Evolutionary conservation across 2,888 invertebrate species (phyloP), one percentile per base, ranked within the genome.

Genomic region (Nomada flava): DNA sequence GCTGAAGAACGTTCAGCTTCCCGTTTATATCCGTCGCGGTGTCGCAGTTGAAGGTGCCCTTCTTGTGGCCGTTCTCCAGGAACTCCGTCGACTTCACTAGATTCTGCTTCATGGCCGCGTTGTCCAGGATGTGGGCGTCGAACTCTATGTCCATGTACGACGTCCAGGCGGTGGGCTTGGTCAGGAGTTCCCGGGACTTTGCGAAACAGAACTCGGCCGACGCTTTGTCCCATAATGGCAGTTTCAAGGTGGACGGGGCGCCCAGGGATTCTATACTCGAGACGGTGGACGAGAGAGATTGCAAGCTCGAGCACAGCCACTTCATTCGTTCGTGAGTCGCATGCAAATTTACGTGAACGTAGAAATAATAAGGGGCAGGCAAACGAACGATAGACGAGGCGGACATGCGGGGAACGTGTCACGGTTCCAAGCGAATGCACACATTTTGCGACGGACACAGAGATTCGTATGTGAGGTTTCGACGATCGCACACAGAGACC

Each of bases 141-240:
- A 93, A 90, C 11, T 93, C 93, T 4, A 92, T 90, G 63, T 93
- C 92, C 85, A 92, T 91, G 79, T 94, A 94, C 0, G 92, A 92
- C 0, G 93, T 90, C 93, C 93, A 93, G 5, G 92, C 92, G 57
- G 90, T 92, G 0, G 96, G 96, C 68, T 96, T 95, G 53, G 96
- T 95, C 2, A 96, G 93, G 18, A 96, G 94, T 91, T 96, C 96
- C 7, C 96, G 95, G 0, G 96, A 96, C 89, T 96, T 96, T 53
- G 96, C 96, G 90, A 96, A 96, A 91, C 96, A 96, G 91, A 96
- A 96, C 92, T 96, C 96, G 0, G 96, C 96, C 15, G 96, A 96
- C n/a, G 96, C 96, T 91, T 96, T 96, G 92, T 96, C 96, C 95
- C 96, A 96, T 20, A 96, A 93, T 2, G 96, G 96, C 64, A 96